Conservation (phyloP, 2,888 invertebrate genomes). For the Ennomos erosarius region DNA sequence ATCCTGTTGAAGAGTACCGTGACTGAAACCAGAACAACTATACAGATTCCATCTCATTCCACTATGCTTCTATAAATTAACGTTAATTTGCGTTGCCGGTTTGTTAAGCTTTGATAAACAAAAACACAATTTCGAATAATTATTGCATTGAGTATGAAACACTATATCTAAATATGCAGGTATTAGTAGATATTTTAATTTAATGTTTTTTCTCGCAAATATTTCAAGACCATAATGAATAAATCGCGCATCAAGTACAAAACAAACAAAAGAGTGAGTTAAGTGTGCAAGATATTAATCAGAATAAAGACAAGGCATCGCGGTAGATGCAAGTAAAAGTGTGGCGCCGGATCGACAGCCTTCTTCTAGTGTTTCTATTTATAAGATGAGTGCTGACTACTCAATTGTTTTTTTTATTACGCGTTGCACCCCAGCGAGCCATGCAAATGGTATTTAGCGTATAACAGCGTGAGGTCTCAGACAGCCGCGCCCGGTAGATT, state of each 20-base stretch:
- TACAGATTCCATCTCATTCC: slow-evolving; percentile 29
- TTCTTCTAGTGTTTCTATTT: slow-evolving; percentile 63
- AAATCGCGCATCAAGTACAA: slow-evolving; percentile 40
- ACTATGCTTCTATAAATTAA: slow-evolving; percentile 1
- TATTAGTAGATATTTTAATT: not conserved
- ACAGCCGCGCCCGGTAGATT: slow-evolving; percentile 53
- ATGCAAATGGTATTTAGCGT: slow-evolving; percentile 70
- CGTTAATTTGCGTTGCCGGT: not conserved
- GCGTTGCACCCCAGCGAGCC: slow-evolving; percentile 57
- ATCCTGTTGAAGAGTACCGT: slow-evolving; percentile 38
- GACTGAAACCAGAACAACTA: slow-evolving; percentile 56
- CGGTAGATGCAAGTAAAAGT: slow-evolving; percentile 74
- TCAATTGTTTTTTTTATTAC: slow-evolving; percentile 51
- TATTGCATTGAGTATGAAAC: too few species aligned
- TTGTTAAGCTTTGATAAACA: too few species aligned
- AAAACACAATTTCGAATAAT: too few species aligned
- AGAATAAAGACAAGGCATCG: slow-evolving; percentile 61
- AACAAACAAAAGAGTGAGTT: slow-evolving; percentile 46
- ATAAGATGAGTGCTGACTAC: slow-evolving; percentile 67
- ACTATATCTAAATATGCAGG: not conserved
- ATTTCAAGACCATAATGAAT: slow-evolving; percentile 2
- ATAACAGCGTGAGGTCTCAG: slow-evolving; percentile 66
- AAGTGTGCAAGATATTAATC: slow-evolving; percentile 68
- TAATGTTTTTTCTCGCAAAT: too few species aligned
- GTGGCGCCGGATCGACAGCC: slow-evolving; percentile 71